Percentiles rank a stretch among this genome's conserved stretches.
These are phyloP conservation scores for Malurus elegans DNA, from an alignment of 2,113 vertebrate species.

Conservation along the genomic window DNA sequence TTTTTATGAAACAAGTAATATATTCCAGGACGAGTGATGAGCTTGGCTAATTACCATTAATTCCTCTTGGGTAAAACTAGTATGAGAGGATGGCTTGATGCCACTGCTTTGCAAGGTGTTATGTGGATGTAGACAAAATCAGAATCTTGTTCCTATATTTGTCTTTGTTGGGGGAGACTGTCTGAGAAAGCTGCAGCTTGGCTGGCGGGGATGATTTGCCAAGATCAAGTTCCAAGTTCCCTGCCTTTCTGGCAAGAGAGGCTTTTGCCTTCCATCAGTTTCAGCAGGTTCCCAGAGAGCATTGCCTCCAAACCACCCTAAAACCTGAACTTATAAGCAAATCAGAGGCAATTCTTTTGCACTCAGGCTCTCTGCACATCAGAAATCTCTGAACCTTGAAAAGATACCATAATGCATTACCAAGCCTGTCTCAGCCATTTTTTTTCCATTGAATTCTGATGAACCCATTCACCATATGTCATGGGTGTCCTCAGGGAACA, in stretches of 20 bases:
- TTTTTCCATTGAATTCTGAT: constrained; percentile 12
- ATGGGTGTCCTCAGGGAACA: constrained; percentile 16
- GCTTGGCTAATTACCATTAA: constrained; percentile 33
- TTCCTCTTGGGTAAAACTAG: constrained; percentile 20
- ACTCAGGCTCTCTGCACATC: background rate
- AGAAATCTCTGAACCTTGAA: constrained; percentile 25
- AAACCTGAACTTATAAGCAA: background rate
- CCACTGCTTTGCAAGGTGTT: constrained; percentile 37
- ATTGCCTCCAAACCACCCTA: background rate
- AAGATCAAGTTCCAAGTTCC: constrained; percentile 49
- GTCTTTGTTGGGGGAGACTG: constrained; percentile 6
- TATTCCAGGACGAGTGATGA: background rate
- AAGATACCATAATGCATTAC: background rate
- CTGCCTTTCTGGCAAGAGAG: background rate
- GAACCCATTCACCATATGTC: constrained; percentile 35
- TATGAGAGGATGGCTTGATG: constrained; percentile 21
- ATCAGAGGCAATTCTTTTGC: constrained; percentile 21
- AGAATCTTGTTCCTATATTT: constrained; percentile 41
- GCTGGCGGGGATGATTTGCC: constrained; percentile 41
- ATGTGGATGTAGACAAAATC: constrained; percentile 19
- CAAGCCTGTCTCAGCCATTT: background rate
- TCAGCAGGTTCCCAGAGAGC: background rate
- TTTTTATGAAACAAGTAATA: constrained; percentile 26
- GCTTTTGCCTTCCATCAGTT: constrained; percentile 17
- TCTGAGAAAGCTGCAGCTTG: constrained; percentile 25